Evolutionary conservation across 2,113 vertebrate species (phyloP).

Genomic region (Lycaon pictus): DNA sequence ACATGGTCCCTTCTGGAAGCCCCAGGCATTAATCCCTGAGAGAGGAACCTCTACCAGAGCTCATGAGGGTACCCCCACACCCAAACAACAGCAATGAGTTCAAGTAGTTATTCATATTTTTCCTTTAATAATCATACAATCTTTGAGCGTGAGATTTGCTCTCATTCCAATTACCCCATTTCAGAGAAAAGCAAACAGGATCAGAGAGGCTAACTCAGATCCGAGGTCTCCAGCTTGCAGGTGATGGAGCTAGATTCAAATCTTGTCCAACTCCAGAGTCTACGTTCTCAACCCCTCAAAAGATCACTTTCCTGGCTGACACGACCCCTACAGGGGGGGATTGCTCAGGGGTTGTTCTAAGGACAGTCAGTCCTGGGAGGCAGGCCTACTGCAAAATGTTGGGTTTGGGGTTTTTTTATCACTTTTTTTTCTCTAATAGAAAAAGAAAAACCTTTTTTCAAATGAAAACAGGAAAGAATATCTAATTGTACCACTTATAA

Average conservation of each 20-base stretch:
- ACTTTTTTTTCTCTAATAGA: background rate
- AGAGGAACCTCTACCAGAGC: background rate
- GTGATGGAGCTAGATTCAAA: background rate
- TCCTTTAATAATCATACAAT: background rate
- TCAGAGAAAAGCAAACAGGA: background rate
- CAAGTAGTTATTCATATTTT: background rate
- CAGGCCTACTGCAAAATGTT: background rate
- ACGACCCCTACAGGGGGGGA: background rate
- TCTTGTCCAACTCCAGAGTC: background rate
- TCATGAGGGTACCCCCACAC: accelerated
- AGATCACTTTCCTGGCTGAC: background rate
- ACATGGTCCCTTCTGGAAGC: background rate
- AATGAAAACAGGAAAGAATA: background rate
- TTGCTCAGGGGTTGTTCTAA: accelerated
- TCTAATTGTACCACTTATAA: background rate
- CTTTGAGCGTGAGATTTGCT: background rate
- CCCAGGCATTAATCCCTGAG: background rate
- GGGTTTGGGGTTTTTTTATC: background rate
- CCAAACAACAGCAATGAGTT: background rate
- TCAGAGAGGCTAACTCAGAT: background rate
- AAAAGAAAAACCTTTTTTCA: background rate
- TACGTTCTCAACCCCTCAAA: accelerated
- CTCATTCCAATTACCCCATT: background rate
- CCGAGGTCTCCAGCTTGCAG: accelerated
- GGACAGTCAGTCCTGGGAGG: background rate